Conservation (phyloP, 2,113 vertebrate genomes). For the Mola mola region DNA sequence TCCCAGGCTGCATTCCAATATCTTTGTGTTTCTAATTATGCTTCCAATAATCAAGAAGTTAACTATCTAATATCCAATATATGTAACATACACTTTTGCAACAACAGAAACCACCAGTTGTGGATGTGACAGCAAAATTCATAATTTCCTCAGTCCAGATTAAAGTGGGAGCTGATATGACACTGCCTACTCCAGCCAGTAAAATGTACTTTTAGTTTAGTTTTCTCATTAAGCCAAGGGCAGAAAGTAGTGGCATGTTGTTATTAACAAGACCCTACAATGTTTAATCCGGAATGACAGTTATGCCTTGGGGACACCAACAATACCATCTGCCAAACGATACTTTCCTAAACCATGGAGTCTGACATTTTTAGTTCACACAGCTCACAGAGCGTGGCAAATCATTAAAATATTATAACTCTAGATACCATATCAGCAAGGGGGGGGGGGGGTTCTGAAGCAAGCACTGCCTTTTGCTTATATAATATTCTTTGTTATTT, state of each 20-base stretch:
- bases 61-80: slow-evolving; percentile 2
- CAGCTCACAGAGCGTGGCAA: not conserved
- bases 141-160: slow-evolving; percentile 10
- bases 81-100: not conserved
- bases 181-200: not conserved
- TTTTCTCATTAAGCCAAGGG: slow-evolving; percentile 22
- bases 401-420: slow-evolving; percentile 44
- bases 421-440: not conserved
- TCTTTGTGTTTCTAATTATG: slow-evolving; percentile 31
- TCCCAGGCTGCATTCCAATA: slow-evolving; percentile 12
- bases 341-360: slow-evolving; percentile 4
- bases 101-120: not conserved
- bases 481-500: slow-evolving; percentile 12
- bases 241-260: slow-evolving; percentile 9
- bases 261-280: slow-evolving; percentile 19
- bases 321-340: slow-evolving; percentile 31
- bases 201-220: slow-evolving; percentile 8
- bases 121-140: slow-evolving; percentile 24
- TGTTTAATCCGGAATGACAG: slow-evolving; percentile 29
- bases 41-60: not conserved
- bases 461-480: slow-evolving; percentile 26
- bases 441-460: not conserved
- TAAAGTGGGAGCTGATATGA: not conserved
- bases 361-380: slow-evolving; percentile 24
- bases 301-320: not conserved